Conservation (phyloP, 2,888 invertebrate species). For the Ophioninae sp. region DNA sequence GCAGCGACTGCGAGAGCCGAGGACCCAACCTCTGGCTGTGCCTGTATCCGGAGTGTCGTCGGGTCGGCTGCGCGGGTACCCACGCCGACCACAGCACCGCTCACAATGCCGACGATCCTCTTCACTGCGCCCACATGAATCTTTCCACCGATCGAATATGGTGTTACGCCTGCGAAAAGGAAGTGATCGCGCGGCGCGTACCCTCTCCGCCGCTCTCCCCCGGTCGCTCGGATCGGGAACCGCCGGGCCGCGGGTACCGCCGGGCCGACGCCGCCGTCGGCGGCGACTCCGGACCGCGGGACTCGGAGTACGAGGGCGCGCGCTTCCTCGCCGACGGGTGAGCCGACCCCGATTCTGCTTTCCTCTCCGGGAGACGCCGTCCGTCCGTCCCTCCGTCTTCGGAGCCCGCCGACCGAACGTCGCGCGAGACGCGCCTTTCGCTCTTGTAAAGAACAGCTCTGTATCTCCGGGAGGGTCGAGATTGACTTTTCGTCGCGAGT, state of each 20-base stretch:
- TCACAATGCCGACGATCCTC: slow-evolving; percentile 88
- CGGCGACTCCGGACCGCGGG: slow-evolving; percentile 70
- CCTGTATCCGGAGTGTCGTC: slow-evolving; percentile 89
- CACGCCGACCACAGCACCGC: slow-evolving; percentile 91
- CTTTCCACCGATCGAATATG: slow-evolving; percentile 92
- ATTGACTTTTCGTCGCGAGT: no score
- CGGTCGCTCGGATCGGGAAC: slow-evolving; percentile 72
- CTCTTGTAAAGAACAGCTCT: no score
- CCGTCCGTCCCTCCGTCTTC: no score
- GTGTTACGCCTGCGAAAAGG: slow-evolving; percentile 93
- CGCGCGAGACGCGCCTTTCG: no score
- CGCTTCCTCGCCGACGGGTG: slow-evolving; percentile 69
- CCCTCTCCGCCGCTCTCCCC: slow-evolving; percentile 73
- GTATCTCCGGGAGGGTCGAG: no score
- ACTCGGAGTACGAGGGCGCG: slow-evolving; percentile 58
- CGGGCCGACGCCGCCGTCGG: slow-evolving; percentile 70
- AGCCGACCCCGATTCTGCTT: slow-evolving; percentile 48
- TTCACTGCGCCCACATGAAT: slow-evolving; percentile 92
- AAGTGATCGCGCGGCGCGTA: slow-evolving; percentile 83
- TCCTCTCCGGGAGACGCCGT: no score
- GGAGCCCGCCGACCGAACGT: no score
- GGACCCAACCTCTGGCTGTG: slow-evolving; percentile 95
- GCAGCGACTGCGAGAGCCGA: slow-evolving; percentile 87
- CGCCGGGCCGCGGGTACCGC: slow-evolving; percentile 67
- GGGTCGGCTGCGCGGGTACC: slow-evolving; percentile 92